Evolutionary conservation across 2,113 vertebrate genomes (phyloP).

Genomic region (Acrocephalus arundinaceus): DNA sequence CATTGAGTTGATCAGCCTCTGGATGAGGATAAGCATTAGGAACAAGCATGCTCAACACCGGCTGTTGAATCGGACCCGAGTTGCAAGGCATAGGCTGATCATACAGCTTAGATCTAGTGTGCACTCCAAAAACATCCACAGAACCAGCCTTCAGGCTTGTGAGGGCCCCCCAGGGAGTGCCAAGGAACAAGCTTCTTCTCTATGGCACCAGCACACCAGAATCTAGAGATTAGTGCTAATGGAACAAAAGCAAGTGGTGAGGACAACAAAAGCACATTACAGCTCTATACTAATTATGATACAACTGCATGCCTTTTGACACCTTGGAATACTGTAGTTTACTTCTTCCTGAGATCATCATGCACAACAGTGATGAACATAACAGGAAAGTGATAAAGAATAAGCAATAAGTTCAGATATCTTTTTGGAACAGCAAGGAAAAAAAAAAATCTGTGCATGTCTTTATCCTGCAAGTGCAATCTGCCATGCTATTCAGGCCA

Average conservation of each 20-base stretch:
- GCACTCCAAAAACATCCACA: neutral
- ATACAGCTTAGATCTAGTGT: neutral
- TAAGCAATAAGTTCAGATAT: neutral
- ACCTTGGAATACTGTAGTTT: neutral
- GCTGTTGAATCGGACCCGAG: neutral
- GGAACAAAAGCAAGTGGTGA: neutral
- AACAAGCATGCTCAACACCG: fast-evolving
- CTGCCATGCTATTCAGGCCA: neutral
- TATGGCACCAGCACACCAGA: neutral
- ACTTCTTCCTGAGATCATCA: neutral
- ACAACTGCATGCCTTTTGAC: neutral
- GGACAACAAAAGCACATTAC: neutral
- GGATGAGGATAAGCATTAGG: neutral
- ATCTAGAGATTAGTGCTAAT: neutral
- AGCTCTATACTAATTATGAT: neutral
- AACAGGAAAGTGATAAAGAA: neutral
- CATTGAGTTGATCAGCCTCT: neutral
- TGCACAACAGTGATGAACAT: neutral
- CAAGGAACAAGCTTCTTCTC: neutral
- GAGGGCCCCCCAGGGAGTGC: neutral
- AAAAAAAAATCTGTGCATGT: neutral
- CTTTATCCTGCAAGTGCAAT: neutral
- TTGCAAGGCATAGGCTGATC: neutral
- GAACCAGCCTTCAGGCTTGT: neutral
- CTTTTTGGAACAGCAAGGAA: neutral